Evolutionary conservation across 2,113 vertebrate species (phyloP), one percentile per base, ranked within the genome.

Genomic region (Notothenia coriiceps): DNA sequence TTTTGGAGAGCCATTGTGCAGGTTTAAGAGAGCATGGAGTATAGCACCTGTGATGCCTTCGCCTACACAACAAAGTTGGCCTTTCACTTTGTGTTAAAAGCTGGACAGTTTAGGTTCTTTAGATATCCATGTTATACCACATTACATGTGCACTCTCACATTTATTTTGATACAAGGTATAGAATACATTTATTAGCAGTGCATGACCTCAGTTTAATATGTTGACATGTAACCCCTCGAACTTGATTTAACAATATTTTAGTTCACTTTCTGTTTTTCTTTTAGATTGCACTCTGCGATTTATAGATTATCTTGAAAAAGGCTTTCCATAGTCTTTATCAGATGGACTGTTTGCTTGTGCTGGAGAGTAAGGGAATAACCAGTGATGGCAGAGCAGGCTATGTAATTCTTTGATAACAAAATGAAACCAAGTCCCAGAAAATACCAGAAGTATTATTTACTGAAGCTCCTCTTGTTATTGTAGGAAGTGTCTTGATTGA

Each of bases 1-100:
- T 85, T 88, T 74, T 86, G 64, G 70, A 87, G 84, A 82, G 68
- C 73, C 35, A 74, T 88, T 88, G 85, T 88, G 80, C 76, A 61
- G 82, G 76, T 85, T 84, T 83, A 91, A 77, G 79, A 87, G 65
- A 79, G 82, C 66, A 70, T 63, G 56, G 73, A 83, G 70, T 46
- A 70, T 10, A 80, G 67, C 84, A 87, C 87, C 79, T 84, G 80
- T 78, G 83, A 76, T 62, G 62, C 49, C 74, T 70, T 86, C 84
- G 80, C 70, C 74, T 79, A 66, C 85, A 54, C 33, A 82, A 67
- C 51, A 69, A 80, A 85, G 54, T 52, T 65, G 70, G 62, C 64
- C 18, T 74, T 33, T 51, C 33, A 44, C 66, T 83, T 84, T 83
- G 40, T 81, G 18, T 46, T 76, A 49, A 10, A 12, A 86, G 18